Evolutionary conservation across 2,888 invertebrate species (phyloP), one percentile per base, ranked within the genome.

Genomic region (Drosophila recens): DNA sequence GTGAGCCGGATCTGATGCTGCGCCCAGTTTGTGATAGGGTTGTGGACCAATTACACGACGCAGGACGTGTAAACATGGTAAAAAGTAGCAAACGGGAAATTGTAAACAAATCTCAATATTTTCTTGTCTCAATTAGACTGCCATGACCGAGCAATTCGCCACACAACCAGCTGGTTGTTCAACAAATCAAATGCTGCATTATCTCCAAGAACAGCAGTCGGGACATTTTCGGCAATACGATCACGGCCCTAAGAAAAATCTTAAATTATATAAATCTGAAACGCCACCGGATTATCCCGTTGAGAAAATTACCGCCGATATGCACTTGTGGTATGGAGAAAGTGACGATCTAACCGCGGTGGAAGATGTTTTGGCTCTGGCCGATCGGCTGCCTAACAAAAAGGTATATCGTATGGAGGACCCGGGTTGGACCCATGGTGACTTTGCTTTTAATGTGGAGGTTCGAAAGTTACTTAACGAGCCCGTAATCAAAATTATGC

Each of bases 1-100:
- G 96, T 80, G 79, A 79, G 8, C 72, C 78, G 0, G 72, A 87
- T 49, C 46, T 72, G 0, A 6, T 48, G 36, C 51, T 75, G 34
- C 75, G 80, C 10, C 49, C 92, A 0, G 66, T 95, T 1, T 96
- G 96, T 90, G 93, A 93, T 33, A 95, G 94, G 9, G 45, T 65
- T 77, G 87, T 95, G 8, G 80, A 95, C 1, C 95, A 95, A 87
- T 90, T 96, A 2, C 75, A 66, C 9, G n/a, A 34, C 36, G 93
- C 93, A 1, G 64, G 58, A 10, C 75, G 73, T 10, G 69, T 70
- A 1, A 89, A 89, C 66, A 74, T 58, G 71, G 90, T 84, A 36
- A 68, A 75, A 48, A 27, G 2, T 9, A 11, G 11, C 0, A 34
- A n/a, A 3, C 11, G 13, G 2, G 4, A 30, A 3, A 3, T 11